A percentile compares a stretch with the other conserved stretches of the same genome.
phyloP scores from a whole-genome alignment of 2,888 invertebrate genomes.

The Orthonychiurus folsomi region DNA sequence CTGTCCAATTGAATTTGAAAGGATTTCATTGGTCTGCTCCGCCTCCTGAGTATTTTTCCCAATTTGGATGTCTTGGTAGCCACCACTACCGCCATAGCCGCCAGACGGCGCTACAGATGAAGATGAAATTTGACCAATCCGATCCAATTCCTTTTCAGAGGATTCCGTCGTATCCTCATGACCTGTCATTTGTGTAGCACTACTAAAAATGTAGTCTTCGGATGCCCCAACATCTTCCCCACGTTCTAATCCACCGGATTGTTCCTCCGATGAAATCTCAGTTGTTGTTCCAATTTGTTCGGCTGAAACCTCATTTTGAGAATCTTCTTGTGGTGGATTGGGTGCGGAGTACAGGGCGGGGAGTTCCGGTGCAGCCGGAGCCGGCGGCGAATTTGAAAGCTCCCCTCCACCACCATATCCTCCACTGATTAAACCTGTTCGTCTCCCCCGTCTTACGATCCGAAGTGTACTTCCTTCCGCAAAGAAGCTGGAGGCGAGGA shows the following conservation, averaged over 20 bases:
- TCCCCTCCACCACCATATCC: background rate
- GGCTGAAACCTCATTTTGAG: conserved; percentile 20
- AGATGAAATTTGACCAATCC: background rate
- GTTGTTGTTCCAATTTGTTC: conserved; percentile 30
- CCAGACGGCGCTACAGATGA: background rate
- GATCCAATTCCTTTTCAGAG: background rate
- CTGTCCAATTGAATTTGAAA: background rate
- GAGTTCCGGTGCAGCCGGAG: background rate
- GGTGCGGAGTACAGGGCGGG: background rate
- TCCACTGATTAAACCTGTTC: background rate
- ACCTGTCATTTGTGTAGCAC: conserved; percentile 8
- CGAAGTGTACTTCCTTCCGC: background rate
- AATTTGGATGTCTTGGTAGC: conserved; percentile 5
- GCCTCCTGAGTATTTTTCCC: background rate
- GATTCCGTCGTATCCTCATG: background rate
- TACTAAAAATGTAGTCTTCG: conserved; percentile 24
- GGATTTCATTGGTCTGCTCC: background rate
- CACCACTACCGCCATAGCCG: background rate
- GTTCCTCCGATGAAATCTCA: conserved; percentile 18
- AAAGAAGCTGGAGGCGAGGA: background rate
- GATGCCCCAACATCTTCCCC: conserved; percentile 26
- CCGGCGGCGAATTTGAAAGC: background rate
- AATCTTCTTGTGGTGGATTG: conserved; percentile 26
- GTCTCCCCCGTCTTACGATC: background rate
- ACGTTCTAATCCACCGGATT: conserved; percentile 15